Conservation (phyloP, 2,888 invertebrate species). For the Lasioglossum villosulum region DNA sequence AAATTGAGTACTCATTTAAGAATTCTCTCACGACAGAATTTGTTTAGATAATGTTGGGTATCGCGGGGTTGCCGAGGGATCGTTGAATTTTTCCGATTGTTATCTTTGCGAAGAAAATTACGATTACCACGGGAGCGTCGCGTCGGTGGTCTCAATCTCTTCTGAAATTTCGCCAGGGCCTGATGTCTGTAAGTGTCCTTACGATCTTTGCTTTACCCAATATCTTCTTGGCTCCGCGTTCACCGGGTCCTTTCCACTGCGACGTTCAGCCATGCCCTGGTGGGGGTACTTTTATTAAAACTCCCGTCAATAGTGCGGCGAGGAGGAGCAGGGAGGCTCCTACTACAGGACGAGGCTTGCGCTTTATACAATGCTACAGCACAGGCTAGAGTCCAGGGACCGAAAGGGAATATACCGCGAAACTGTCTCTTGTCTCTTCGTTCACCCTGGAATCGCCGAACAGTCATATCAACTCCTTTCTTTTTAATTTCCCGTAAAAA, state of each 20-base stretch:
- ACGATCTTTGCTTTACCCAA: slow-evolving; percentile 81
- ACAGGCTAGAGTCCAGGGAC: slow-evolving; percentile 70
- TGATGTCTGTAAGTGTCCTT: slow-evolving; percentile 75
- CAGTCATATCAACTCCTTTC: neutral
- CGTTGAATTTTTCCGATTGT: neutral
- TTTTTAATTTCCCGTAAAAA: neutral
- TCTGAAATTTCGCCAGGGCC: slow-evolving; percentile 60
- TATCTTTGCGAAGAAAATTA: slow-evolving; percentile 34
- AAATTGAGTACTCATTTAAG: too few relatives aligned
- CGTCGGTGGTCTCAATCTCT: slow-evolving; percentile 54
- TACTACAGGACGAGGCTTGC: slow-evolving; percentile 76
- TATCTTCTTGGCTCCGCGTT: slow-evolving; percentile 78
- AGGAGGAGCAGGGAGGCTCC: slow-evolving; percentile 74
- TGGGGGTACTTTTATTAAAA: slow-evolving; percentile 84
- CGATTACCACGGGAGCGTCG: slow-evolving; percentile 30
- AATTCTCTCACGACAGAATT: neutral
- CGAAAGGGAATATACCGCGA: slow-evolving; percentile 60
- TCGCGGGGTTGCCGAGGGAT: too few relatives aligned
- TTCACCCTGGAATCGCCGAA: neutral
- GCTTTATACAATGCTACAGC: slow-evolving; percentile 74
- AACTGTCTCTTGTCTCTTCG: slow-evolving; percentile 28
- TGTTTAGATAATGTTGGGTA: neutral
- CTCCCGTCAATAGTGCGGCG: slow-evolving; percentile 82
- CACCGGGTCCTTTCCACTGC: slow-evolving; percentile 72
- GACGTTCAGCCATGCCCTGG: slow-evolving; percentile 74